Base-by-base conservation (phyloP, 2,888 invertebrate genomes). In the Drosophila leonis region DNA sequence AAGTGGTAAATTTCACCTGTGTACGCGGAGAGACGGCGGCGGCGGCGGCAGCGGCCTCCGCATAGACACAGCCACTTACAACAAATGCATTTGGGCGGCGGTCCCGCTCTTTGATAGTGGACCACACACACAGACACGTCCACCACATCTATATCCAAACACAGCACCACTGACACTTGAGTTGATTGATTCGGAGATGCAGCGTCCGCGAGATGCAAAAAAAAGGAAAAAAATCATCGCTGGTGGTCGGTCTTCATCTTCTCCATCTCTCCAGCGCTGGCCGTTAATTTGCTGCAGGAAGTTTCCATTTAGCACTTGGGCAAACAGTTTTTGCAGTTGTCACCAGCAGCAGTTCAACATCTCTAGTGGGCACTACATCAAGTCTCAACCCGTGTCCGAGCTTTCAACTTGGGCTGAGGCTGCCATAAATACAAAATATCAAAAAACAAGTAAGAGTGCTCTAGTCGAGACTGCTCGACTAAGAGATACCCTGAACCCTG, bases 1-100 rank as follows among this genome's bases (percentile, higher is more conserved):
- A 85, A 89, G 90, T 87, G 86, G 90, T 84, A 89, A 87, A 89
- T 87, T 87, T 87, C 86, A 87, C 86, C 86, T 87, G 86, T 87
- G 83, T 81, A 77, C 65, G 89, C 82, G 75, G 75, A 82, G 79
- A 41, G 67, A 55, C 52, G 68, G 33, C 60, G 44, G 39, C 57
- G 44, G 39, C 57, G 44, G 46, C 41, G 65, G 55, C 51, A 62
- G 41, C 61, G 54, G 48, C 42, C 60, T 48, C 54, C 13, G 49
- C 71, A 86, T 72, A 88, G 84, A 85, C 82, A 86, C 88, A 82
- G 84, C 84, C 84, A 85, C 88, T 85, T 85, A 85, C 88, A 89
- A 87, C 59, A 73, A 84, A 87, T 85, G 86, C 90, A 87, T 85
- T 85, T 85, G 82, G 66, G 54, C 65, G 87, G 77, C 88, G 85